phyloP scores from a whole-genome alignment of 2,113 vertebrate species.

The Periophthalmodon schlosseri region DNA sequence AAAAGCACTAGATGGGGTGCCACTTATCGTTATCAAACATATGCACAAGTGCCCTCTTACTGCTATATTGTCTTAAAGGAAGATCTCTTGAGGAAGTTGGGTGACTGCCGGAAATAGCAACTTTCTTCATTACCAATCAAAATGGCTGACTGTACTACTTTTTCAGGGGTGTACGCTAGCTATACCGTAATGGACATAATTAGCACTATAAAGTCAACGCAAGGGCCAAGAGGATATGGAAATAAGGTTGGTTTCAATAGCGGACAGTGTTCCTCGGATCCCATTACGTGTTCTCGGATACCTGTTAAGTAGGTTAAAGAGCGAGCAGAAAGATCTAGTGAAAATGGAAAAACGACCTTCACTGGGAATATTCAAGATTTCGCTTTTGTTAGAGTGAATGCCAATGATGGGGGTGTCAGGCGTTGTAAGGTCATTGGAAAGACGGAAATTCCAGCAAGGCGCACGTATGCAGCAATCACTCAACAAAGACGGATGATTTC shows the following conservation, averaged over 20 bases:
- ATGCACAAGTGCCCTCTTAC: conserved; percentile 75
- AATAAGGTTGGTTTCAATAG: conserved; percentile 75
- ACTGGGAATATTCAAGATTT: conserved; percentile 18
- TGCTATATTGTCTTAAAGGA: conserved; percentile 77
- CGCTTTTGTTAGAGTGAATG: conserved; percentile 1
- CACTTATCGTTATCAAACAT: conserved; percentile 87
- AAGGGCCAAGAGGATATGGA: conserved; percentile 76
- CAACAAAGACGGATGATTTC: conserved; percentile 2
- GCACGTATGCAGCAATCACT: background rate
- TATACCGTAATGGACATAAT: conserved; percentile 83
- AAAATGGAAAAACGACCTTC: conserved; percentile 13
- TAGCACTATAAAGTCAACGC: conserved; percentile 81
- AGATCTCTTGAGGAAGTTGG: conserved; percentile 56
- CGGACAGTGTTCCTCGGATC: conserved; percentile 76
- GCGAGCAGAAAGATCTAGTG: conserved; percentile 46
- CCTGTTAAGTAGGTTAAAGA: conserved; percentile 76
- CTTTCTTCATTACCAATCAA: conserved; percentile 81
- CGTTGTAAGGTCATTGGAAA: background rate
- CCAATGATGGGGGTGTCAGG: background rate
- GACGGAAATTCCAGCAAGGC: conserved; percentile 7
- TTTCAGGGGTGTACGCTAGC: conserved; percentile 60
- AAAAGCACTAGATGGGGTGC: conserved; percentile 78
- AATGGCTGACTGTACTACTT: conserved; percentile 73
- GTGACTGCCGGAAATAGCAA: conserved; percentile 75
- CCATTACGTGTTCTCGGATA: conserved; percentile 74